Evolutionary conservation across 2,888 invertebrate genomes (phyloP).

Genomic region (Drosophila mimetica): DNA sequence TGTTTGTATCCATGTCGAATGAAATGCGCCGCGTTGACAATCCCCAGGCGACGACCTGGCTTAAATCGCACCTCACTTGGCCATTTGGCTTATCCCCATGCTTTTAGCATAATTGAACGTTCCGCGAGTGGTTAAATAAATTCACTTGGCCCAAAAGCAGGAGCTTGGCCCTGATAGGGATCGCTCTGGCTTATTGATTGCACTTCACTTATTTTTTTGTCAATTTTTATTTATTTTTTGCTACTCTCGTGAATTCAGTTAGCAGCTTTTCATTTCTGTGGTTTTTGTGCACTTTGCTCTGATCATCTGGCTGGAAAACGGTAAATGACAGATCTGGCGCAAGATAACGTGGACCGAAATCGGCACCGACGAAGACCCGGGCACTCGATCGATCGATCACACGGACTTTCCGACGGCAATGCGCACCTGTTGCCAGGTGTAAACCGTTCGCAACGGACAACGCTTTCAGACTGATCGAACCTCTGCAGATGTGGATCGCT

Average conservation of each 20-base stretch:
- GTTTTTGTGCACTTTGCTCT: slow-evolving; percentile 37
- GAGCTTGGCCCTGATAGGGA: slow-evolving; percentile 2
- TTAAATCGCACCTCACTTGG: slow-evolving; percentile 32
- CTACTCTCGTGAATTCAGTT: slow-evolving; percentile 7
- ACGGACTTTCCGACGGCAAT: slow-evolving; percentile 7
- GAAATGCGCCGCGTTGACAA: slow-evolving; percentile 15
- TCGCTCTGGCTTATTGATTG: slow-evolving; percentile 10
- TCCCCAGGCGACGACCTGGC: slow-evolving; percentile 8
- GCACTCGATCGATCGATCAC: slow-evolving; percentile 14
- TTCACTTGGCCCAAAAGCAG: slow-evolving; percentile 20
- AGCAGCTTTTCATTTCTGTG: slow-evolving; percentile 2
- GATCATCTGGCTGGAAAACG: slow-evolving; percentile 45
- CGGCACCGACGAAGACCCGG: slow-evolving; percentile 13
- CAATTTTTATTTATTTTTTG: slow-evolving; percentile 3
- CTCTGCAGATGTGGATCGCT: not conserved
- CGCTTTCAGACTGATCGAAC: slow-evolving; percentile 21
- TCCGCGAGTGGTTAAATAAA: slow-evolving; percentile 1
- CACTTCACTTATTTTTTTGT: slow-evolving; percentile 27
- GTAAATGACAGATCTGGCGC: slow-evolving; percentile 77
- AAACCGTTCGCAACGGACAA: slow-evolving; percentile 81
- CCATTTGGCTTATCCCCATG: slow-evolving; percentile 18
- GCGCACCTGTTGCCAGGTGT: slow-evolving; percentile 77
- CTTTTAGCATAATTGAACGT: slow-evolving; percentile 19
- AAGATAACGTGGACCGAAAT: slow-evolving; percentile 62
- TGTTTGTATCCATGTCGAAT: slow-evolving; percentile 9